phyloP scores from a whole-genome alignment of 2,888 invertebrate genomes.

The Sesia apiformis region DNA sequence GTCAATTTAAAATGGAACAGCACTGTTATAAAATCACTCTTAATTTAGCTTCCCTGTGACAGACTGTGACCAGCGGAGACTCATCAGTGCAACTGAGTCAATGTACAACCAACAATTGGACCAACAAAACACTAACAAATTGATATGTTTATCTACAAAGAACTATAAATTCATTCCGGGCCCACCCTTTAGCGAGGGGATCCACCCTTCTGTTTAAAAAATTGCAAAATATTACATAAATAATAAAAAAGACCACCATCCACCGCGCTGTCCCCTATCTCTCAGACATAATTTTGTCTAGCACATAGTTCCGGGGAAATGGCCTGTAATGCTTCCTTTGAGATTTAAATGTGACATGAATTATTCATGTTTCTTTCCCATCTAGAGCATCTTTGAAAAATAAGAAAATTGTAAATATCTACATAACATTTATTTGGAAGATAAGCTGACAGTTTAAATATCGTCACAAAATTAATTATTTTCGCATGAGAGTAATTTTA shows the following conservation, averaged over 20 bases:
- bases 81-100: conserved; percentile 56
- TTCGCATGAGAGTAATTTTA: too few relatives aligned
- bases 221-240: conserved; percentile 72
- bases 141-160: conserved; percentile 74
- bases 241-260: conserved; percentile 42
- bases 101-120: conserved; percentile 59
- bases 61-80: conserved; percentile 44
- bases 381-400: background rate
- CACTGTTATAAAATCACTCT: conserved; percentile 31
- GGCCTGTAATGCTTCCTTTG: conserved; percentile 52
- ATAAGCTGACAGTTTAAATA: too few relatives aligned
- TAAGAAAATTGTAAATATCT: too few relatives aligned
- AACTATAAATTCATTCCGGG: conserved; percentile 68
- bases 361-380: conserved; percentile 35
- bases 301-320: conserved; percentile 64
- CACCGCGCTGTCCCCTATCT: conserved; percentile 9
- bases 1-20: background rate
- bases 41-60: conserved; percentile 25
- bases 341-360: conserved; percentile 47
- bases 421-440: too few relatives aligned
- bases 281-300: conserved; percentile 56
- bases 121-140: conserved; percentile 72
- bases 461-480: too few relatives aligned
- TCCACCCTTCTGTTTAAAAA: conserved; percentile 68
- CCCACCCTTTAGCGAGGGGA: conserved; percentile 71